These are phyloP conservation scores for Spheniscus mendiculus DNA, from an alignment of 2,113 vertebrate species.

Conservation along the genomic window DNA sequence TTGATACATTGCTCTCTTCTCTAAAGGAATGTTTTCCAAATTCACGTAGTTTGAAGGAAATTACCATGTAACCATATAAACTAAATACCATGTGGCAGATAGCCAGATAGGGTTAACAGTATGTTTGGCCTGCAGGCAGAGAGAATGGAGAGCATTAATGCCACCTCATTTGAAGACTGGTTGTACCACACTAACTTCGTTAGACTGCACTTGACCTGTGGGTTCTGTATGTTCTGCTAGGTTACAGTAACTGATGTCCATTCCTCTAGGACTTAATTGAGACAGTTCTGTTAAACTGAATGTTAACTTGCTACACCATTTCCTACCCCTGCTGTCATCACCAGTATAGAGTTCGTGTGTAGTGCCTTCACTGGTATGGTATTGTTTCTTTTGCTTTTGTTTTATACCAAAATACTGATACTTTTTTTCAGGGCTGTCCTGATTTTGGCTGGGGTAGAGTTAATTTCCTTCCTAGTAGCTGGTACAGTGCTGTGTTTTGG, in stretches of 20 bases:
- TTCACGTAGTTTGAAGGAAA: background rate
- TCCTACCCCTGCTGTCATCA: background rate
- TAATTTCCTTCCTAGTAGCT: too few relatives aligned
- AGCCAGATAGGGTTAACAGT: background rate
- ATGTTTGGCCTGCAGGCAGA: background rate
- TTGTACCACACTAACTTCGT: too few relatives aligned
- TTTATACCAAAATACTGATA: background rate
- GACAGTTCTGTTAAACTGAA: background rate
- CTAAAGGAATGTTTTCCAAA: background rate
- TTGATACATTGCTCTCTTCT: background rate
- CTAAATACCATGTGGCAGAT: background rate
- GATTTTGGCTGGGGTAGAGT: too few relatives aligned
- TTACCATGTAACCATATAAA: background rate
- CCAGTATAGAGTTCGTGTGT: too few relatives aligned
- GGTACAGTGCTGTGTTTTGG: too few relatives aligned
- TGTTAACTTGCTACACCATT: accelerated
- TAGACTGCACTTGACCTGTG: background rate
- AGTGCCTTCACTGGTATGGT: too few relatives aligned
- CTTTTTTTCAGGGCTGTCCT: too few relatives aligned
- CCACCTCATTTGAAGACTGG: too few relatives aligned
- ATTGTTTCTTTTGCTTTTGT: background rate
- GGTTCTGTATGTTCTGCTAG: background rate
- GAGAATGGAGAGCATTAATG: background rate
- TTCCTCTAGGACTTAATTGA: too few relatives aligned
- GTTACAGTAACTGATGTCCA: accelerated